phyloP scores from a whole-genome alignment of 2,888 invertebrate genomes.

The Acholoe squamosa region DNA sequence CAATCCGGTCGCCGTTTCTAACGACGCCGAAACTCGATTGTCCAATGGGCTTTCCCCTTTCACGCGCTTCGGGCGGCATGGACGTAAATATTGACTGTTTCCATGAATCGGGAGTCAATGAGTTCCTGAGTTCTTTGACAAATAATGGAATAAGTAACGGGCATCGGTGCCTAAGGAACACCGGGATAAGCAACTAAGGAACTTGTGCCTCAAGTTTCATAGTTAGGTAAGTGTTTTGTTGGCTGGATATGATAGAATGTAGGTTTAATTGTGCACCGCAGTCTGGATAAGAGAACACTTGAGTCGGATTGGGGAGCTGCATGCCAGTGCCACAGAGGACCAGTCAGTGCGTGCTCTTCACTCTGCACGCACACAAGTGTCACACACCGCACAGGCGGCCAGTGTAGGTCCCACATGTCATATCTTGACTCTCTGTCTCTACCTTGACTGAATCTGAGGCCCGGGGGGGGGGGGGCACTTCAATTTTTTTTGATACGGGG shows the following conservation, averaged over 20 bases:
- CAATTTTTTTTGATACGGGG: too few relatives aligned
- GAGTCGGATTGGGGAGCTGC: not conserved
- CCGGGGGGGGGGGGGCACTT: too few relatives aligned
- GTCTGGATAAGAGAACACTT: not conserved
- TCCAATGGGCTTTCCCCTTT: not conserved
- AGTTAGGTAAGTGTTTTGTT: not conserved
- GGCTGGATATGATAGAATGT: not conserved
- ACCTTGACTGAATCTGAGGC: too few relatives aligned
- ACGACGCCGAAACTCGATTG: conserved; percentile 27
- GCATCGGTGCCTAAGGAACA: not conserved
- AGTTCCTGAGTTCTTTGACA: conserved; percentile 20
- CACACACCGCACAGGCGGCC: too few relatives aligned
- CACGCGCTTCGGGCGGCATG: not conserved
- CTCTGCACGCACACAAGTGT: too few relatives aligned
- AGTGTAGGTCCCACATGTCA: too few relatives aligned
- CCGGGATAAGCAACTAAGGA: not conserved
- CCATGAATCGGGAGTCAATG: conserved; percentile 31
- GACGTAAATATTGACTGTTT: conserved; percentile 58
- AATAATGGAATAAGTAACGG: conserved; percentile 33
- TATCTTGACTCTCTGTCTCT: too few relatives aligned
- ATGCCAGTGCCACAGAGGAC: not conserved
- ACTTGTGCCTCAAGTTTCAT: not conserved
- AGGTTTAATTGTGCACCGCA: not conserved
- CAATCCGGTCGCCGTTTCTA: conserved; percentile 46
- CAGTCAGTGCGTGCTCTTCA: too few relatives aligned